Evolutionary conservation across 2,888 invertebrate genomes (phyloP).

Genomic region (Salticus scenicus): DNA sequence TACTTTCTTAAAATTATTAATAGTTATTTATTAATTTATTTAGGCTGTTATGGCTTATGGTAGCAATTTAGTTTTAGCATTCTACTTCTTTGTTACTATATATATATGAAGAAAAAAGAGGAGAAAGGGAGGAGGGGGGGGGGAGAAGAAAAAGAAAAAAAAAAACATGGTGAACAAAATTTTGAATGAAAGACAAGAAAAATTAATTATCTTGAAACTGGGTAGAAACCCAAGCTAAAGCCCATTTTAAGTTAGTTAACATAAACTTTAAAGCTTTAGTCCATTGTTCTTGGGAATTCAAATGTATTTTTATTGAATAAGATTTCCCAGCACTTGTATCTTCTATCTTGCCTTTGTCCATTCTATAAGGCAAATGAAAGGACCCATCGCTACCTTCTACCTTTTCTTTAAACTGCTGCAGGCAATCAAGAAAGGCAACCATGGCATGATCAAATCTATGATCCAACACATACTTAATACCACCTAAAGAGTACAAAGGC

Average conservation of each 20-base stretch:
- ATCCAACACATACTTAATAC: conserved; percentile 92
- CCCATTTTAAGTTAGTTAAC: conserved; percentile 98
- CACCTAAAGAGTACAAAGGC: conserved; percentile 92
- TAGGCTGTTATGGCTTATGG: no score
- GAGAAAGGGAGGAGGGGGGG: no score
- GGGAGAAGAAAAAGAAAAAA: no score
- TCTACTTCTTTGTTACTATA: no score
- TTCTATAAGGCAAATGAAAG: conserved; percentile 91
- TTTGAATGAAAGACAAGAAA: no score
- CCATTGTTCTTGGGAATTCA: conserved; percentile 99
- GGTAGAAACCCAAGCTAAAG: conserved; percentile 84
- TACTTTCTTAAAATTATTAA: no score
- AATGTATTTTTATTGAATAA: conserved; percentile 96
- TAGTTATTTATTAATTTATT: no score
- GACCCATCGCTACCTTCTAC: conserved; percentile 88
- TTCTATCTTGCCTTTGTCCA: conserved; percentile 95
- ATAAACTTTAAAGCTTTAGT: conserved; percentile 98
- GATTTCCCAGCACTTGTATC: conserved; percentile 90
- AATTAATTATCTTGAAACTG: no score
- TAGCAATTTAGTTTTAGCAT: no score
- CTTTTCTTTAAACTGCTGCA: conserved; percentile 87
- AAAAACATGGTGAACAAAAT: no score
- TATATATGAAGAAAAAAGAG: no score
- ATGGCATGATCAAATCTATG: conserved; percentile 81
- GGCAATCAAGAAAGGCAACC: conserved; percentile 96